Evolutionary conservation across 2,797 vertebrate genomes (phyloP).

Genomic region (Sebastes ruberrimus): DNA sequence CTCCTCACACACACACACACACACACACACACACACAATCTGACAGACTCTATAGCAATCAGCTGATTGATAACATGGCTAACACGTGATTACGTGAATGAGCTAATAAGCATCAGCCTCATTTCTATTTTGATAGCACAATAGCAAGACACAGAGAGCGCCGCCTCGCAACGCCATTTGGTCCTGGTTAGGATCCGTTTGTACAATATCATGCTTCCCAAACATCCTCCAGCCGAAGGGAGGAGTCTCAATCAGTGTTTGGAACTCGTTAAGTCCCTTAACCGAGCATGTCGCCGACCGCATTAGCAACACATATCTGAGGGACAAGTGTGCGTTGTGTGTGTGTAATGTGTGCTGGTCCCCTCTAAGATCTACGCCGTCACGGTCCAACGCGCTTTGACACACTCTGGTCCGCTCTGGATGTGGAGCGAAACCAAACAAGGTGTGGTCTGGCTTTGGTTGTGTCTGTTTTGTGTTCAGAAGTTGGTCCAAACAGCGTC

Average conservation of each 20-base stretch:
- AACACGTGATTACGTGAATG: slow-evolving; percentile 43
- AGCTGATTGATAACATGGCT: slow-evolving; percentile 57
- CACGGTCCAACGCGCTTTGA: slow-evolving; percentile 74
- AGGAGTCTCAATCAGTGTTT: slow-evolving; percentile 67
- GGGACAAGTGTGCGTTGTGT: slow-evolving; percentile 57
- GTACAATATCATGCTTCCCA: slow-evolving; percentile 42
- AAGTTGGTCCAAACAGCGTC: slow-evolving; percentile 37
- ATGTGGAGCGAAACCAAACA: slow-evolving; percentile 75
- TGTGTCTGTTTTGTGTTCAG: slow-evolving; percentile 56
- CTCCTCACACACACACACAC: slow-evolving; percentile 30
- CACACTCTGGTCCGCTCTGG: slow-evolving; percentile 68
- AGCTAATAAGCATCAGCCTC: slow-evolving; percentile 14
- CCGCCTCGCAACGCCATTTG: slow-evolving; percentile 46
- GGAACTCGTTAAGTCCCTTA: slow-evolving; percentile 66
- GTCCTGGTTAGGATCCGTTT: slow-evolving; percentile 56
- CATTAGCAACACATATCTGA: slow-evolving; percentile 70
- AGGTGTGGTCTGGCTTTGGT: slow-evolving; percentile 53
- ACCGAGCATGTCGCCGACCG: slow-evolving; percentile 68
- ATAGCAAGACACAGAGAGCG: slow-evolving; percentile 1
- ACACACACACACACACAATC: slow-evolving; percentile 29
- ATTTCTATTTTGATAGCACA: slow-evolving; percentile 25
- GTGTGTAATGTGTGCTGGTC: slow-evolving; percentile 45
- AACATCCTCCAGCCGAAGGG: slow-evolving; percentile 49
- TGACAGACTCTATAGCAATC: slow-evolving; percentile 33
- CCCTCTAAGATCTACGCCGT: slow-evolving; percentile 69